Base-by-base conservation (phyloP, 2,797 vertebrate genomes). In the Phylloscopus collybita region DNA sequence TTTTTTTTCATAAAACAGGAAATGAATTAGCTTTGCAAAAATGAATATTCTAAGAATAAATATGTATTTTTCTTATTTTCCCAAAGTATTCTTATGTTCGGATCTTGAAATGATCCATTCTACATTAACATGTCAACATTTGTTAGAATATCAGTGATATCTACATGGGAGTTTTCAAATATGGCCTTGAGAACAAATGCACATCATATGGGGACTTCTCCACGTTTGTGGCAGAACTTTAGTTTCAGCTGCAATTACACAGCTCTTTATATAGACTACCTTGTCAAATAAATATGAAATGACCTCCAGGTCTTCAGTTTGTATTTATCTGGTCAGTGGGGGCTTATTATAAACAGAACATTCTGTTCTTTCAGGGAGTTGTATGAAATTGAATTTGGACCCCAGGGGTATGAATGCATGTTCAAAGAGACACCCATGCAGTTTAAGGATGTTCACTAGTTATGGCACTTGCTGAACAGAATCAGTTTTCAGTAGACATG, bases 261-360 rank as follows among this genome's bases (percentile, higher is more conserved):
- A 67, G 42, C 26, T 71, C 40, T 87, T 2, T 60, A 29, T 29
- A 40, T 12, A 62, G 67, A 45, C 27, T 36, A 45, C 42, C 15
- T 90, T 75, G 83, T 83, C 65, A 94, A 82, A 91, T 47, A 94
- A 87, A 83, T 51, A 86, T 53, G 30, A 88, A 88, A 72, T 30
- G n/a, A 93, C 79, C 32, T 93, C 70, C 70, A 79, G 40, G 17
- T 92, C 61, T 74, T 95, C 54, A 66, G 56, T 54, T 93, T 10
- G 6, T 65, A 62, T 49, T 85, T 87, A 73, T 29, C 59, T 86
- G 66, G 65, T 75, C 82, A 91, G 50, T 18, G 62, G 32, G 40
- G 30, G 26, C 42, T 91, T 86, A 66, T 53, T 70, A 45, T 12
- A 92, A 75, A 86, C 16, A 74, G 44, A 91, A 66, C 9, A 44